These are phyloP conservation scores for Misgurnus mizolepis DNA, from an alignment of 2,113 vertebrate genomes.

Conservation along the genomic window DNA sequence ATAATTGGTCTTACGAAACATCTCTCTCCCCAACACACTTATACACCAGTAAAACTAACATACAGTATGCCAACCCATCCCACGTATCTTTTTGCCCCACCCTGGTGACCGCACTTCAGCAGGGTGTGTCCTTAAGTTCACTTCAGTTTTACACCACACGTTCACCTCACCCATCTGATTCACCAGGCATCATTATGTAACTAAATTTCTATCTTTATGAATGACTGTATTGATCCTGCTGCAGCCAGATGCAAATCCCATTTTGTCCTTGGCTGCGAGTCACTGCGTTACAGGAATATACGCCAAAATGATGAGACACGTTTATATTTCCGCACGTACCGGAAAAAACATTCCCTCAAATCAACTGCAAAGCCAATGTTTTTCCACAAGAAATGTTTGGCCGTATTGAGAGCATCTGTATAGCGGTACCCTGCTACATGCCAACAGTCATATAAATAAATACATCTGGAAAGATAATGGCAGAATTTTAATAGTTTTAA, in stretches of 20 bases:
- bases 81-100: neutral
- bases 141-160: neutral
- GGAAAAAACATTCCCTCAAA: neutral
- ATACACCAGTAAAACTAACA: neutral
- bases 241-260: neutral
- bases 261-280: neutral
- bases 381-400: neutral
- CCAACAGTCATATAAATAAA: constrained; percentile 7
- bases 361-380: neutral
- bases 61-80: neutral
- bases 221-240: neutral
- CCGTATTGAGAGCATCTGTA: constrained; percentile 13
- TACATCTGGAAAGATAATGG: constrained; percentile 29
- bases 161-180: neutral
- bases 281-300: neutral
- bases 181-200: constrained; percentile 3
- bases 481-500: constrained; percentile 43
- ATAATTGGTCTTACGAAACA: neutral
- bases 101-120: constrained; percentile 23
- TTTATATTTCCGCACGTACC: neutral
- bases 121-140: neutral
- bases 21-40: neutral
- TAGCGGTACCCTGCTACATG: neutral
- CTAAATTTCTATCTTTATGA: constrained; percentile 6
- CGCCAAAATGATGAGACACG: constrained; percentile 16